Evolutionary conservation across 2,888 invertebrate genomes (phyloP), one percentile per base, ranked within the genome.

Genomic region (Dioctria linearis): DNA sequence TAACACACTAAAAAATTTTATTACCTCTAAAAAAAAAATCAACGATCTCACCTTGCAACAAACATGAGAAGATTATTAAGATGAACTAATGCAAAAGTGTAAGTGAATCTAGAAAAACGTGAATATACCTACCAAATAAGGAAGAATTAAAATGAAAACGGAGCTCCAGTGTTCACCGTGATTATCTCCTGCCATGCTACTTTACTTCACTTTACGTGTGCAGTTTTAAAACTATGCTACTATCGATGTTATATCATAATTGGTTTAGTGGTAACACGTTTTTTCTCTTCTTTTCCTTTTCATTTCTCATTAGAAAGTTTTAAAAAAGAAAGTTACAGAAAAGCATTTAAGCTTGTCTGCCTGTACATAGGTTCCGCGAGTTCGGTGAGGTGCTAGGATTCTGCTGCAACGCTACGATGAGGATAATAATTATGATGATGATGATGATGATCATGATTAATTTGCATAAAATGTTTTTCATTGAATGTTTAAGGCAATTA

Each of bases 161-260:
- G 61, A 61, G 25, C 37, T 61, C 13, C 5, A 59, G 25, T 5
- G 25, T n/a, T 11, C 5, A 59, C 5, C 59, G 13, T 59, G 8
- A 59, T 25, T 11, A 59, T 51, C 11, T 51, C 11, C n/a, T 25
- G 25, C 2, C 59, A 59, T 59, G 25, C 57, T 57, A 46, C 5
- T 8, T 54, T 54, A 4, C 54, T 54, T n/a, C 54, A 54, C 54
- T 54, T 4, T 54, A 54, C n/a, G 11, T 51, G 51, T 61, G 61
- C 61, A 61, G 39, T 61, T 61, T 61, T 13, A 25, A 61, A 61
- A 25, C 5, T 5, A 25, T 61, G 61, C 61, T 37, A 37, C 11
- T 25, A 61, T 61, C 61, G 37, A 61, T 61, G 61, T 61, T 61
- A 61, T 61, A 61, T 61, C 61, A 61, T 61, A 61, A 61, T 61